Percentiles rank a stretch among this genome's conserved stretches.
phyloP scores from a whole-genome alignment of 2,113 vertebrate genomes.

The Carassius gibelio region DNA sequence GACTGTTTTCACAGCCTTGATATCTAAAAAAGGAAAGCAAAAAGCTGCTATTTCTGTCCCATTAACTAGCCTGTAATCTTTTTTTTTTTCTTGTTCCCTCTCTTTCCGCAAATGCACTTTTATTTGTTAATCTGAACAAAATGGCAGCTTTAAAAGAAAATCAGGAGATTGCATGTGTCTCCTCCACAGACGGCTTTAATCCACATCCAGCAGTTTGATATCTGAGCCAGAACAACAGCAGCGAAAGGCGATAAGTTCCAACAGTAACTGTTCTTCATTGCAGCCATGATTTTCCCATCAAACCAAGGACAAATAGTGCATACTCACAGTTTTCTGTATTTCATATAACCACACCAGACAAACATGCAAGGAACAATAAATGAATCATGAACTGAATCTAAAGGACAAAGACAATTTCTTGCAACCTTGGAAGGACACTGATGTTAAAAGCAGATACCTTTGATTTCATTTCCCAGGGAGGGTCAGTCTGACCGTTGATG shows the following conservation, averaged over 20 bases:
- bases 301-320: conserved; percentile 2
- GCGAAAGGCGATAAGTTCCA: conserved; percentile 53
- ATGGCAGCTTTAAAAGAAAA: not conserved
- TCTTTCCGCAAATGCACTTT: conserved; percentile 31
- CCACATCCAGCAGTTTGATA: conserved; percentile 60
- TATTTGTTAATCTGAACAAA: conserved; percentile 36
- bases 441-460: not conserved
- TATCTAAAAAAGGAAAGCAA: not conserved
- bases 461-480: not conserved
- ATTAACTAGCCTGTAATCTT: not conserved
- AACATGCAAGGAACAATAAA: not conserved
- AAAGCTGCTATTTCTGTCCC: conserved; percentile 1
- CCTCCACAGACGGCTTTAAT: conserved; percentile 25
- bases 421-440: not conserved
- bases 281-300: conserved; percentile 34
- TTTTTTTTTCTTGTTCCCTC: conserved; percentile 22
- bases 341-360: not conserved
- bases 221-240: conserved; percentile 61
- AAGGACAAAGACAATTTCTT: not conserved
- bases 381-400: not conserved
- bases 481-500: not conserved
- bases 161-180: not conserved
- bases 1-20: not conserved
- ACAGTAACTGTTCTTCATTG: conserved; percentile 42
- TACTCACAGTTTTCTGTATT: not conserved